Evolutionary conservation across 2,113 vertebrate genomes (phyloP).

Genomic region (Emberiza fucata): DNA sequence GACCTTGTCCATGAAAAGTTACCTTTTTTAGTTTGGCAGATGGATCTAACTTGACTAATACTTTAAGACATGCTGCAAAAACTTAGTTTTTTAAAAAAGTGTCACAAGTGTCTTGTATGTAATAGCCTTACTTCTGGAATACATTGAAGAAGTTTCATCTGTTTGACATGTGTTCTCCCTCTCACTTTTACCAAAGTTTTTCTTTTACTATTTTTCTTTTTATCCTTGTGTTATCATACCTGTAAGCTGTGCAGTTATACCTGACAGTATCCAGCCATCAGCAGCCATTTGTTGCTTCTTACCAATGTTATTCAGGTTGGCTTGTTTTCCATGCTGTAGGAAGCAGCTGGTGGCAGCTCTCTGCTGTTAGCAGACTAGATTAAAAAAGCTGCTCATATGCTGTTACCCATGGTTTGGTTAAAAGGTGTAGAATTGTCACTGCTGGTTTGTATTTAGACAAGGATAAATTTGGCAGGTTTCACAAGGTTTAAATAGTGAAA

Average conservation of each 20-base stretch:
- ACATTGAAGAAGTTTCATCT: neutral
- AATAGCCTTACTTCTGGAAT: neutral
- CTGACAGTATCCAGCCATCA: neutral
- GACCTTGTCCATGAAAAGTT: neutral
- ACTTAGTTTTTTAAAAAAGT: neutral
- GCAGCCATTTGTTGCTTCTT: neutral
- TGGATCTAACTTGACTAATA: neutral
- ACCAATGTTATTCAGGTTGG: accelerated
- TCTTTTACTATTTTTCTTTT: neutral
- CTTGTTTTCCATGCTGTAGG: neutral
- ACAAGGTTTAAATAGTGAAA: neutral
- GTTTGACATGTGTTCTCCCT: neutral
- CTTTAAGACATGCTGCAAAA: neutral
- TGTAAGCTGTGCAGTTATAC: neutral
- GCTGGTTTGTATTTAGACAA: neutral
- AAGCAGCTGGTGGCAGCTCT: neutral
- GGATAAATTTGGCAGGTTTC: neutral
- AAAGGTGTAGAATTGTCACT: neutral
- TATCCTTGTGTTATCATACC: neutral
- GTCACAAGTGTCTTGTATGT: neutral
- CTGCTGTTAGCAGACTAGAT: neutral
- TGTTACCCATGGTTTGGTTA: neutral
- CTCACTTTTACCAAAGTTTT: neutral
- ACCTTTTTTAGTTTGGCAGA: neutral
- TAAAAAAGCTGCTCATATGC: accelerated